These are phyloP conservation scores for Arctia plantaginis DNA, from an alignment of 2,888 invertebrate species.

Conservation along the genomic window DNA sequence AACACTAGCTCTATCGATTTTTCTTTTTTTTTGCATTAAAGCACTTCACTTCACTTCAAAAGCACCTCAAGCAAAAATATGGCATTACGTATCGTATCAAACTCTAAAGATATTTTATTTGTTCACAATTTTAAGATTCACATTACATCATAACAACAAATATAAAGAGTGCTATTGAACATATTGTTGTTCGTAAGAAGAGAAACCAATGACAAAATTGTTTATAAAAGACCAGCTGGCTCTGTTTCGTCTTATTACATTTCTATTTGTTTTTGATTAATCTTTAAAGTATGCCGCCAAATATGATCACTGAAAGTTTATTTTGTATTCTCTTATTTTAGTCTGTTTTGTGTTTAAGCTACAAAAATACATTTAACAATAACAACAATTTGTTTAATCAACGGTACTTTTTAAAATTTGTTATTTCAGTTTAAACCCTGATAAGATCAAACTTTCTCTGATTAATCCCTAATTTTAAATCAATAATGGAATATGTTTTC, in stretches of 20 bases:
- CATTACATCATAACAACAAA: too few species aligned
- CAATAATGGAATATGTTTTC: background rate
- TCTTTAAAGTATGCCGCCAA: background rate
- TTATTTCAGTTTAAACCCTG: background rate
- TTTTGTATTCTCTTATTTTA: background rate
- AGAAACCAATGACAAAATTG: background rate
- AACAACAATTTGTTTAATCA: background rate
- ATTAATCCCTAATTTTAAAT: background rate
- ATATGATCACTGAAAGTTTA: background rate
- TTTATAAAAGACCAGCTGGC: background rate
- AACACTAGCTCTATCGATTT: background rate
- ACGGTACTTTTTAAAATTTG: background rate
- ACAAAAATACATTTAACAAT: background rate
- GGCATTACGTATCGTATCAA: too few species aligned
- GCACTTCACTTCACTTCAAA: too few species aligned
- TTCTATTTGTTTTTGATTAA: background rate
- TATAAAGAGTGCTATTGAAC: too few species aligned
- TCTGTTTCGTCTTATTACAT: background rate
- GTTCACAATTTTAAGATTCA: too few species aligned
- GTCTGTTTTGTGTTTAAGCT: background rate
- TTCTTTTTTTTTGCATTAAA: too few species aligned
- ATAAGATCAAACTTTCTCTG: background rate
- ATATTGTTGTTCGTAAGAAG: background rate
- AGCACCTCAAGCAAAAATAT: too few species aligned
- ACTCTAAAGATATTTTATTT: too few species aligned